Evolutionary conservation across 2,113 vertebrate genomes (phyloP).

Genomic region (Sinosuthora webbiana): DNA sequence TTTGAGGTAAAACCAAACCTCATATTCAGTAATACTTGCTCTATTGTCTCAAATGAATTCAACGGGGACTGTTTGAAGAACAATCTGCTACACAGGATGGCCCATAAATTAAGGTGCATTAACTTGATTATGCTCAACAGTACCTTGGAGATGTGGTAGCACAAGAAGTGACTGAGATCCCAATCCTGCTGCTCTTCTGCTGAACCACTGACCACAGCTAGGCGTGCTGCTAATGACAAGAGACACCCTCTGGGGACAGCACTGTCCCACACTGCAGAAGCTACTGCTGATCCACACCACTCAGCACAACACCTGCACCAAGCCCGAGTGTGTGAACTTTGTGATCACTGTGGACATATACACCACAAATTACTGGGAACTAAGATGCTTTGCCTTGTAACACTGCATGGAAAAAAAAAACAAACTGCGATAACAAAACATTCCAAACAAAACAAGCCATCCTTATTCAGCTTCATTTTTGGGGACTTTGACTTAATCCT

Average conservation of each 20-base stretch:
- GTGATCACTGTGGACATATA: rapidly evolving
- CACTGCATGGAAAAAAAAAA: not conserved
- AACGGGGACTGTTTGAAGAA: not conserved
- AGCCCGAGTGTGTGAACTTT: not conserved
- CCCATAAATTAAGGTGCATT: not conserved
- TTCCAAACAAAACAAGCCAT: not conserved
- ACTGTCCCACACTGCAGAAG: rapidly evolving
- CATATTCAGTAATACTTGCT: not conserved
- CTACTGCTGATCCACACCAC: not conserved
- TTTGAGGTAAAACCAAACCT: not conserved
- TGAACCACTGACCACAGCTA: rapidly evolving
- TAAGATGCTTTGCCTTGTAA: not conserved
- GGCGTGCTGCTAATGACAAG: not conserved
- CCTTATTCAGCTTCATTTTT: not conserved
- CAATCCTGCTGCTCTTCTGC: not conserved
- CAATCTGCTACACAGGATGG: not conserved
- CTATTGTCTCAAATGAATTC: not conserved
- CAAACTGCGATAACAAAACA: not conserved
- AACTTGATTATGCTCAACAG: not conserved
- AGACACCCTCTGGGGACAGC: not conserved
- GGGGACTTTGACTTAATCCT: not conserved
- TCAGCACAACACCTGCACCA: not conserved
- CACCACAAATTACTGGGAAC: not conserved
- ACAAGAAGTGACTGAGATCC: not conserved
- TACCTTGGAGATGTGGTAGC: not conserved